A percentile compares a stretch with the other conserved stretches of the same genome.
These are phyloP conservation scores for Madoqua kirkii DNA, from an alignment of 2,113 vertebrate genomes.

Conservation along the genomic window DNA sequence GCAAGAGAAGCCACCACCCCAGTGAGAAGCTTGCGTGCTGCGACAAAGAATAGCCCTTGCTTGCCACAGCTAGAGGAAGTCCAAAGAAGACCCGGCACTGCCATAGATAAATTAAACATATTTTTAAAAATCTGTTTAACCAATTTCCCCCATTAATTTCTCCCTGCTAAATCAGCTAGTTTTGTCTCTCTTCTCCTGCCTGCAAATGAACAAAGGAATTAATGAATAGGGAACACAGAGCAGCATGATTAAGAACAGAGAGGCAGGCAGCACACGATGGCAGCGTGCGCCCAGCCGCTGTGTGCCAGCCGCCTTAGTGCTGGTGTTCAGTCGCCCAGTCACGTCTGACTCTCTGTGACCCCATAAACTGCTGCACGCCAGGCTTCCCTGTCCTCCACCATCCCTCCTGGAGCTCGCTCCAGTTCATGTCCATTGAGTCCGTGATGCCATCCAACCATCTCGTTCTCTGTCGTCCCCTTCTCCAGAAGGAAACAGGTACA, in stretches of 20 bases:
- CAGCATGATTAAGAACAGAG: background rate
- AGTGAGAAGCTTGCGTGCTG: background rate
- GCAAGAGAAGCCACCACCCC: background rate
- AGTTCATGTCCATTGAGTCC: background rate
- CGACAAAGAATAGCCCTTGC: background rate
- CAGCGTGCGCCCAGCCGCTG: fast-evolving
- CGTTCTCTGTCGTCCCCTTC: background rate
- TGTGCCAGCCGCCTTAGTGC: background rate
- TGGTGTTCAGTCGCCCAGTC: background rate
- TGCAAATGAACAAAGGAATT: background rate
- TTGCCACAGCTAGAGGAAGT: background rate
- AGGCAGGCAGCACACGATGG: background rate
- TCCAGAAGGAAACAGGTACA: background rate
- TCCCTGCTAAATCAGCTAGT: background rate
- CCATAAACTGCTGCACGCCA: background rate
- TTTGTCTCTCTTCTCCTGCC: background rate
- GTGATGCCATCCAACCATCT: background rate
- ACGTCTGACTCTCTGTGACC: background rate
- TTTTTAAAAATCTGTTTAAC: background rate
- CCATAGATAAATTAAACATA: background rate
- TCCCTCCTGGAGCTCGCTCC: background rate
- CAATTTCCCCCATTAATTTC: background rate
- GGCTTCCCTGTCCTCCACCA: background rate
- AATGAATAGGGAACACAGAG: background rate
- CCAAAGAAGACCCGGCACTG: background rate